Conservation (phyloP, 2,797 vertebrate species). For the Coranthus polyacanthus region DNA sequence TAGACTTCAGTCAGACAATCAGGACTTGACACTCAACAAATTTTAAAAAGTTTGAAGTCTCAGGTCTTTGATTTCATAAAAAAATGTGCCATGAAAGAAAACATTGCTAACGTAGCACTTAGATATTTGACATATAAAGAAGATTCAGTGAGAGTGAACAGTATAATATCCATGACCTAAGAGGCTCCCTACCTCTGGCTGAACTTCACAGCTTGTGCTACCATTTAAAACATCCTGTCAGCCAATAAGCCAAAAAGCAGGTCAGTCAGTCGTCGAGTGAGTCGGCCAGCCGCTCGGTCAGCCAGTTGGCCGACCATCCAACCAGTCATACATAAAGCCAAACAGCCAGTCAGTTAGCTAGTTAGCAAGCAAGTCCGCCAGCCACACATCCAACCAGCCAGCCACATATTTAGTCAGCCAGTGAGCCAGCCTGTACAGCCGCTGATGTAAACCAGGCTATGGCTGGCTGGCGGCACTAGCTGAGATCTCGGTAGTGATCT, state of each 20-base stretch:
- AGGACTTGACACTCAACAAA: neutral
- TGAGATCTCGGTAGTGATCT: slow-evolving; percentile 73
- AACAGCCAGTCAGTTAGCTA: slow-evolving; percentile 57
- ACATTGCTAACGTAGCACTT: no score
- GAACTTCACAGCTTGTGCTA: slow-evolving; percentile 67
- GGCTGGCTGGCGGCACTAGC: slow-evolving; percentile 59
- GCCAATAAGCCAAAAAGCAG: slow-evolving; percentile 48
- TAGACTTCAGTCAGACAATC: neutral
- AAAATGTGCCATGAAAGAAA: no score
- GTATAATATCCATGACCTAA: slow-evolving; percentile 38
- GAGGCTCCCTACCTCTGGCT: slow-evolving; percentile 67
- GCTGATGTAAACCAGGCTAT: slow-evolving; percentile 73
- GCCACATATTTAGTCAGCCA: slow-evolving; percentile 53
- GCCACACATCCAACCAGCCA: slow-evolving; percentile 42
- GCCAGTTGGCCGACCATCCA: slow-evolving; percentile 58
- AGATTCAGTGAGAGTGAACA: slow-evolving; percentile 12
- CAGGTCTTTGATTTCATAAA: no score
- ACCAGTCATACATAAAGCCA: slow-evolving; percentile 50
- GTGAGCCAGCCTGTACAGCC: slow-evolving; percentile 44
- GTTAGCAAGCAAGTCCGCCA: slow-evolving; percentile 49
- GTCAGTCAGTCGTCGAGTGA: slow-evolving; percentile 23
- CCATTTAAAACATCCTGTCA: slow-evolving; percentile 60
- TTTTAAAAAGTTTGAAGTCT: no score
- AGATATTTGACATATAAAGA: slow-evolving; percentile 1
- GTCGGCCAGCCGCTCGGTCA: slow-evolving; percentile 16